Percentiles rank a stretch among this genome's conserved stretches.
phyloP scores from a whole-genome alignment of 2,797 vertebrate genomes.

The Coccyzus lansbergi region DNA sequence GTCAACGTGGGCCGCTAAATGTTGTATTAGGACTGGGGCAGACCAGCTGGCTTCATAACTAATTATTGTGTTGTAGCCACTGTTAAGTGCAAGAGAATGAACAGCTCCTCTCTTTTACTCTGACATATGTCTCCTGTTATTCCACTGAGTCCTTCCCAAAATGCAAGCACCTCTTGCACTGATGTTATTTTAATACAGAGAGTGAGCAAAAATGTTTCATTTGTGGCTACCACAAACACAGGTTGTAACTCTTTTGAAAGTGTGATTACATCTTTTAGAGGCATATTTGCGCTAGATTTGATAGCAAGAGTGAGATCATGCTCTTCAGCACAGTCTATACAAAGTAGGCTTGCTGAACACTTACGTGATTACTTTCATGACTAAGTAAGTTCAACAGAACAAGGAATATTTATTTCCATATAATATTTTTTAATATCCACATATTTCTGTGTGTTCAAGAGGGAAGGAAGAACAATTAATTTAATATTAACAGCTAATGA shows the following conservation, averaged over 20 bases:
- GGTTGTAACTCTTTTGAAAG: background rate
- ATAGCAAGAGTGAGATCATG: background rate
- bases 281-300: background rate
- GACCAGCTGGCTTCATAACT: background rate
- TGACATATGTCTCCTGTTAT: background rate
- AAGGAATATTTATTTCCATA: background rate
- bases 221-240: background rate
- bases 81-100: background rate
- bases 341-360: background rate
- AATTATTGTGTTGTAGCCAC: background rate
- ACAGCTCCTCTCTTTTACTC: background rate
- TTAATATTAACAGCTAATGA: background rate
- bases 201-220: background rate
- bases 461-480: background rate
- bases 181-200: background rate
- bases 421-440: background rate
- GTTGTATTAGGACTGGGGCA: background rate
- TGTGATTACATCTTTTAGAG: background rate
- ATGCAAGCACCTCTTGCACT: background rate
- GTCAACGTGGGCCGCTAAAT: background rate
- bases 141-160: background rate
- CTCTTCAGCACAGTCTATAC: background rate
- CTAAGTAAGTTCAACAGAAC: background rate
- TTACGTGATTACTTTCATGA: background rate
- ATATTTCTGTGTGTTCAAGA: background rate